Base-by-base conservation (phyloP, 1,140 invertebrate species). In the Anadara kagoshimensis region DNA sequence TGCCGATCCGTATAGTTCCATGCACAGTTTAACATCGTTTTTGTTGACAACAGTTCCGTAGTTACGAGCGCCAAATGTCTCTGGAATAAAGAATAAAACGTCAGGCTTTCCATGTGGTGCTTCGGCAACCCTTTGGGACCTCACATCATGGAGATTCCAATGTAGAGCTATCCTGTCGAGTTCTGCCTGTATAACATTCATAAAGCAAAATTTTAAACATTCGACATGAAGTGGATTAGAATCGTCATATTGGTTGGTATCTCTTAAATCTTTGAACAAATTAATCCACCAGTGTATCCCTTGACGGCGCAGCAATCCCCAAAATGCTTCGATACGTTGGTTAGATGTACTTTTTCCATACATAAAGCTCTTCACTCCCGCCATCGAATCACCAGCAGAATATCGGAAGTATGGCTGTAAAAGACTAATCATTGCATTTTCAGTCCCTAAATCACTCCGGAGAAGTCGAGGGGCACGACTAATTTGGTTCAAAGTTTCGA, bases 151-250 rank as follows among this genome's bases (percentile, higher is more conserved):
- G 11, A 3, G 5, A 43, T 59, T 59, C 57, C 57, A 59, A 3
- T n/a, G 36, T 43, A n/a, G 14, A 5, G 3, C 18, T 18, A 59
- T 41, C 57, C 36, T 59, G 18, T 59, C 57, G 3, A 59, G 18
- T n/a, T 59, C 29, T 41, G 36, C 29, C 20, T 59, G 57, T 12
- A 59, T 41, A 7, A 59, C n/a, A n/a, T 16, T 41, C 29, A 59
- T 26, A n/a, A 5, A 59, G 36, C 57, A 59, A 59, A 59, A 59
- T 59, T 36, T 5, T 8, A 59, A 26, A 59, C 57, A 59, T 59
- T 59, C 57, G 8, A 12, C 20, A 59, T 59, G 57, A 14, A 59
- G 5, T 41, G 57, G 57, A 41, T 3, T 41, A 5, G 36, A 59
- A 12, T 41, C 57, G 43, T 59, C n/a, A 41, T 41, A 22, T 41